Percentiles rank a stretch among this genome's conserved stretches.
These are phyloP conservation scores for Melanocharis versteri DNA, from an alignment of 2,113 vertebrate species.

Conservation along the genomic window DNA sequence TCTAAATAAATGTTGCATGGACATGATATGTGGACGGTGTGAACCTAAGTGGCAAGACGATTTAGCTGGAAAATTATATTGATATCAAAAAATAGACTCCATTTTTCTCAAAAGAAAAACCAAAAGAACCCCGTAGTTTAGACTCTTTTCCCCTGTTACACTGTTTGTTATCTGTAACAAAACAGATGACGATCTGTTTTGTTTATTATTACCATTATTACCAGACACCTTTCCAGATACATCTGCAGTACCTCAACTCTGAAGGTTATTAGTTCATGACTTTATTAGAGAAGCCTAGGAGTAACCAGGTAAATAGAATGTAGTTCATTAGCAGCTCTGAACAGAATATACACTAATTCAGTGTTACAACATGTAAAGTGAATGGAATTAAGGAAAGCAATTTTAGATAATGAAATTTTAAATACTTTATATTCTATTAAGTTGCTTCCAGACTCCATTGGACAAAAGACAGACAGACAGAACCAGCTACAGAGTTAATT, in stretches of 20 bases:
- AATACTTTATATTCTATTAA: slow-evolving; percentile 56
- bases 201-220: slow-evolving; percentile 2
- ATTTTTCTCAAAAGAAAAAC: background rate
- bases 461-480: slow-evolving; percentile 59
- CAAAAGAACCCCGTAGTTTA: rapidly evolving
- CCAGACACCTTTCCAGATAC: slow-evolving; percentile 50
- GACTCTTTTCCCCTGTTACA: background rate
- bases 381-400: slow-evolving; percentile 52
- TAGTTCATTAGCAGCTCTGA: slow-evolving; percentile 58
- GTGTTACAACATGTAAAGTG: slow-evolving; percentile 52
- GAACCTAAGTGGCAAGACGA: background rate
- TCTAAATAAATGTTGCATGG: background rate
- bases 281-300: slow-evolving; percentile 36
- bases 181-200: background rate
- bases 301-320: slow-evolving; percentile 43
- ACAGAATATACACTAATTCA: slow-evolving; percentile 34
- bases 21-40: background rate
- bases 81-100: background rate
- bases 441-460: slow-evolving; percentile 35
- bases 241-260: slow-evolving; percentile 44
- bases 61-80: background rate
- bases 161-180: background rate
- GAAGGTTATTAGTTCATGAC: slow-evolving; percentile 52
- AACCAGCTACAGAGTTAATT: slow-evolving; percentile 55
- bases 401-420: slow-evolving; percentile 59